Base-by-base conservation (phyloP, 2,888 invertebrate genomes). In the Halictus quadricinctus region DNA sequence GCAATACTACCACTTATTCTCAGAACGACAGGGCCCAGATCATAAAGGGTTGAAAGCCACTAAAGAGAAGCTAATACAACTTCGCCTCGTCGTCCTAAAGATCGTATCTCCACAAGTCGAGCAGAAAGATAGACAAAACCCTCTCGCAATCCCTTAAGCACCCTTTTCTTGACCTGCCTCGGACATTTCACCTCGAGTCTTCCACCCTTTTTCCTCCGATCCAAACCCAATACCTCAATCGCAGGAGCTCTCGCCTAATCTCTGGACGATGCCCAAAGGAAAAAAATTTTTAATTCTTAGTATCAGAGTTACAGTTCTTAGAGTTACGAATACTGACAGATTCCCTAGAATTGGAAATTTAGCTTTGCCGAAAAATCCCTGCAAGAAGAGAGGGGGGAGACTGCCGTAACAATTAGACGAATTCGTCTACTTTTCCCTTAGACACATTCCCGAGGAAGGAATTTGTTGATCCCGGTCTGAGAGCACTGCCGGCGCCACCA, bases 21-120 rank as follows among this genome's bases (percentile, higher is more conserved):
- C 2, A 2, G 15, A 7, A 64, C 60, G 29, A 29, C 60, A 6
- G 25, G n/a, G 15, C 15, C 29, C 60, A 13, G 29, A 46, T 72
- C 21, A 36, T 18, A 69, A 58, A 41, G 70, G 79, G 75, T 76
- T 83, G n/a, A 58, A 6, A n/a, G 79, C 66, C 29, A 64, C 60
- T 64, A 64, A 64, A 64, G 60, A 64, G 25, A n/a, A 64, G 60
- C 60, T 25, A 64, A 64, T 43, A 36, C 64, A 48, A 66, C 74
- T 75, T 54, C 60, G 43, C 54, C 69, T 58, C 66, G 60, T n/a
- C 29, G 60, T 25, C 60, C 25, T 64, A 29, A 25, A 25, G 60
- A 64, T 29, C 25, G 15, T 64, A 64, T 64, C 60, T 13, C 6
- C 1, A 0, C 60, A 64, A 15, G 25, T 64, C 29, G 60, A 25